Evolutionary conservation across 53 echinoderm and acorn worm genomes (phyloP).

Genomic region (Echinarachnius parma): DNA sequence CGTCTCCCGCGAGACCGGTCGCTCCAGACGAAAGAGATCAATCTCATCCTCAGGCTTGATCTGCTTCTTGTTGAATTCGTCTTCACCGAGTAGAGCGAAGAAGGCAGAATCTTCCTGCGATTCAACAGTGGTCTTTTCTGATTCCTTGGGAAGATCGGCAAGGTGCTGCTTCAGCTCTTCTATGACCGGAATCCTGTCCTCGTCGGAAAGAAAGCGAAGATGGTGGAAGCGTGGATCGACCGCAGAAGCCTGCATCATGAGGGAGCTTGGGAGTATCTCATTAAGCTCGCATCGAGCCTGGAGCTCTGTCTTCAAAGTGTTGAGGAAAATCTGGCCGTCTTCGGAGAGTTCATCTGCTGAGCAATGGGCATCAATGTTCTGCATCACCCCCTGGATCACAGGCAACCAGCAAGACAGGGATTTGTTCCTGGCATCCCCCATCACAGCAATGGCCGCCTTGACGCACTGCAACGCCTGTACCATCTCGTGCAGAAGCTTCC

Average conservation of each 20-base stretch:
- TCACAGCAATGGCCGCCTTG: constrained; percentile 36
- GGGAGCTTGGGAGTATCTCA: constrained; percentile 31
- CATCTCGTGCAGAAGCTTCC: constrained; percentile 30
- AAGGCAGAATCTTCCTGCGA: constrained; percentile 38
- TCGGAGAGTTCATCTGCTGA: constrained; percentile 15
- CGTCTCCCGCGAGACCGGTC: constrained; percentile 34
- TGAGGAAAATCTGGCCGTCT: constrained; percentile 25
- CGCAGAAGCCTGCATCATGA: constrained; percentile 39
- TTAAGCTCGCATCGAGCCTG: constrained; percentile 30
- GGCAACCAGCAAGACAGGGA: constrained; percentile 30
- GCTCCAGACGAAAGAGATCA: constrained; percentile 38
- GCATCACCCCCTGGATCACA: constrained; percentile 34
- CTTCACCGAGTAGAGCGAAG: constrained; percentile 33
- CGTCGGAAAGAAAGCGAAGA: constrained; percentile 34
- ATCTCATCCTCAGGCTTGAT: constrained; percentile 36
- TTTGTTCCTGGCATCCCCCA: constrained; percentile 26
- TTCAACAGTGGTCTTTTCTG: not conserved
- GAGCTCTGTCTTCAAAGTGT: constrained; percentile 17
- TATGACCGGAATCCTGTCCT: constrained; percentile 25
- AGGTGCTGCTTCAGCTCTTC: constrained; percentile 28
- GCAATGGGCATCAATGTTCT: constrained; percentile 18
- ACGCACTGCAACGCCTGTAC: constrained; percentile 26
- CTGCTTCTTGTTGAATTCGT: constrained; percentile 39
- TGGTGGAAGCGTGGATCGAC: constrained; percentile 44
- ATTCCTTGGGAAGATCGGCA: not conserved